These are phyloP conservation scores for Poeciliopsis retropinna DNA, from an alignment of 2,113 vertebrate species.

Conservation along the genomic window DNA sequence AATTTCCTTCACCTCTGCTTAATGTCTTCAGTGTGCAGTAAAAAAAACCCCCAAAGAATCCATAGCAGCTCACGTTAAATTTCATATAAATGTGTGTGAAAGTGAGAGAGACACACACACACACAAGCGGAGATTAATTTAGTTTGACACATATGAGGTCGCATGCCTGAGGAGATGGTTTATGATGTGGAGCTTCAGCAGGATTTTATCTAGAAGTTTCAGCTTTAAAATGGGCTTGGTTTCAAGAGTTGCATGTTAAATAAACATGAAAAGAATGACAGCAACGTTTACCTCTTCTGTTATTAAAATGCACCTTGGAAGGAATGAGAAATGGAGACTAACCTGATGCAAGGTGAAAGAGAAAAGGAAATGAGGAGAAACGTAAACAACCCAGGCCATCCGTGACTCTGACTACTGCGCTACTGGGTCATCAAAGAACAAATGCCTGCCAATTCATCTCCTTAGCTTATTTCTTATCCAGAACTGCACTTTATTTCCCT, in stretches of 20 bases:
- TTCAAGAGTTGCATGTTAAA: slow-evolving; percentile 1
- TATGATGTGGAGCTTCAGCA: slow-evolving; percentile 32
- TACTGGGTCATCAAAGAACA: no score
- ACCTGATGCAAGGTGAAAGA: no score
- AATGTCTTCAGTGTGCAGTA: slow-evolving; percentile 33
- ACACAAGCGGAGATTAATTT: slow-evolving; percentile 40
- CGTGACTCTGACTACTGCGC: no score
- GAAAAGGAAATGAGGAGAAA: no score
- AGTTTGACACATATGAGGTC: slow-evolving; percentile 45
- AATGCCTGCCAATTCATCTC: no score
- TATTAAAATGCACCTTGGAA: no score
- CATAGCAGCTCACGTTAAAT: slow-evolving; percentile 15
- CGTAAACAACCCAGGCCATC: no score
- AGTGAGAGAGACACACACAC: neutral
- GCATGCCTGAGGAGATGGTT: slow-evolving; percentile 21
- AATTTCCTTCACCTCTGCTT: slow-evolving; percentile 49
- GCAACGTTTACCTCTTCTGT: no score
- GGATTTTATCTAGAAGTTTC: slow-evolving; percentile 41
- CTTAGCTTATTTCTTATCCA: no score
- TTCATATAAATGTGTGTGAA: slow-evolving; percentile 22
- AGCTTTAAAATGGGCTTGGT: slow-evolving; percentile 24
- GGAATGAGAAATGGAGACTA: no score
- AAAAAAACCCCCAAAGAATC: slow-evolving; percentile 10
- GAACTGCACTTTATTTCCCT: no score
- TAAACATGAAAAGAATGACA: no score